These are phyloP conservation scores for Acanthosepion esculentum DNA, from an alignment of 2,888 invertebrate genomes.

Conservation along the genomic window DNA sequence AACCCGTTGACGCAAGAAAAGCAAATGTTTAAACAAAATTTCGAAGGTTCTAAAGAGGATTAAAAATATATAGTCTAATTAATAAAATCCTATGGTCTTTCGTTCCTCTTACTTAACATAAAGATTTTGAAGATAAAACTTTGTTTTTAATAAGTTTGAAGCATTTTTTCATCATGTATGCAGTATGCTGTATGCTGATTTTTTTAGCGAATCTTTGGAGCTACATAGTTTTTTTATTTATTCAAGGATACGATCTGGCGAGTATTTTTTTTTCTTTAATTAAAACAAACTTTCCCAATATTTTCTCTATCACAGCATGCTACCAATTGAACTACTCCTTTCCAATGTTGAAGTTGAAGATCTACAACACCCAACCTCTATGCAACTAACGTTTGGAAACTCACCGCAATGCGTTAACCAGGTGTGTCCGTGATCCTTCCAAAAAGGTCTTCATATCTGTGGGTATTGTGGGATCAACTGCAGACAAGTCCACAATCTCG, in stretches of 20 bases:
- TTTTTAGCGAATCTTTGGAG: too few relatives aligned
- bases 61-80: too few relatives aligned
- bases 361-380: background rate
- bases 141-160: too few relatives aligned
- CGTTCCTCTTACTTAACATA: too few relatives aligned
- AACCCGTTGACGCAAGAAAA: too few relatives aligned
- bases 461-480: slow-evolving; percentile 59
- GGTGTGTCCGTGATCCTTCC: slow-evolving; percentile 56
- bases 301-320: background rate
- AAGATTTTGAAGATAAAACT: too few relatives aligned
- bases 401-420: background rate
- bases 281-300: background rate
- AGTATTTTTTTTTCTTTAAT: background rate
- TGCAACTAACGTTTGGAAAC: background rate
- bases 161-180: too few relatives aligned
- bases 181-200: too few relatives aligned
- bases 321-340: background rate
- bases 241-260: background rate
- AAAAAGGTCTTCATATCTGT: slow-evolving; percentile 64
- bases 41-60: too few relatives aligned
- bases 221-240: too few relatives aligned
- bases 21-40: too few relatives aligned
- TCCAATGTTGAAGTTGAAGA: background rate
- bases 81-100: too few relatives aligned
- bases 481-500: slow-evolving; percentile 63